Evolutionary conservation across 1,140 invertebrate genomes (phyloP).

Genomic region (Phymorhynchus buccinoides): DNA sequence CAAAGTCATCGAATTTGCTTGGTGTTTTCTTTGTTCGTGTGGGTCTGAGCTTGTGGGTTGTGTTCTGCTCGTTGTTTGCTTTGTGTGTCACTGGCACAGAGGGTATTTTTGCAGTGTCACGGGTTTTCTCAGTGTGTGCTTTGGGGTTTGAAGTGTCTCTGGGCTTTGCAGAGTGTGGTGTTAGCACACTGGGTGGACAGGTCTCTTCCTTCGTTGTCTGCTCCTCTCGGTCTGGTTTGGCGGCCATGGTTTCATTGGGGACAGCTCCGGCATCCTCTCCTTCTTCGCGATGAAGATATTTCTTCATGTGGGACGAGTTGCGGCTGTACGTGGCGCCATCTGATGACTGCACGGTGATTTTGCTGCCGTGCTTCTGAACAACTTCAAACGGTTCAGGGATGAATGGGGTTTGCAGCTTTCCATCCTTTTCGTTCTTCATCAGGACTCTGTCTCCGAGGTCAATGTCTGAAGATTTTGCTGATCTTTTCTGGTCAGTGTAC

Average conservation of each 20-base stretch:
- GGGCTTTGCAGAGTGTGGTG: conserved; percentile 1
- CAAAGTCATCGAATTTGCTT: background rate
- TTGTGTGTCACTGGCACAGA: background rate
- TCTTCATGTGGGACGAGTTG: conserved; percentile 26
- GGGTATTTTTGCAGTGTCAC: background rate
- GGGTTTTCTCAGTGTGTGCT: too few species aligned
- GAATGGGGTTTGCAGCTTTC: conserved; percentile 32
- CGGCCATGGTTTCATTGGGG: background rate
- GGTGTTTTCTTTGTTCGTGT: background rate
- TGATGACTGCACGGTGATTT: conserved; percentile 4
- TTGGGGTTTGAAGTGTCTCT: too few species aligned
- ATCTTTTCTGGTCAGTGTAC: conserved; percentile 38
- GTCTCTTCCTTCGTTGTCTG: background rate
- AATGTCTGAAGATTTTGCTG: conserved; percentile 31
- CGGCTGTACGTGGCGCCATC: background rate
- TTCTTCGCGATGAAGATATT: background rate
- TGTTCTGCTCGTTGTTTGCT: background rate
- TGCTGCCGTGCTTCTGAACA: conserved; percentile 9
- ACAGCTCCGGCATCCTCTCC: background rate
- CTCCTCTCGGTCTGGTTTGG: background rate
- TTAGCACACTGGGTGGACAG: background rate
- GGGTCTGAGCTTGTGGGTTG: background rate
- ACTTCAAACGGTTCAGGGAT: conserved; percentile 15
- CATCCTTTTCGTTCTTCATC: conserved; percentile 1
- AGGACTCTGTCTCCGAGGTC: conserved; percentile 39